Evolutionary conservation across 2,113 vertebrate species (phyloP).

Genomic region (Tragulus kanchil): DNA sequence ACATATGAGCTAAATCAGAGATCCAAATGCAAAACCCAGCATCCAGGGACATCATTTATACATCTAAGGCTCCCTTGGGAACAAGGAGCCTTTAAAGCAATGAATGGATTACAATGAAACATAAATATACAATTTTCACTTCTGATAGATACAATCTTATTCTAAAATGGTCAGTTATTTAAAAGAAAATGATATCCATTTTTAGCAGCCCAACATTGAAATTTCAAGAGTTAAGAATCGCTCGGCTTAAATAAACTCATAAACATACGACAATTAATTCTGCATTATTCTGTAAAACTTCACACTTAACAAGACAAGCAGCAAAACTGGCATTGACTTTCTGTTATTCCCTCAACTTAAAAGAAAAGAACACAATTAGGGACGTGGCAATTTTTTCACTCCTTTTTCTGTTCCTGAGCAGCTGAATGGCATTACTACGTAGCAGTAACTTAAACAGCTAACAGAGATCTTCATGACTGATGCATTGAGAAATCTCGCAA

Average conservation of each 20-base stretch:
- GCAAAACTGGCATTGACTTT: slow-evolving; percentile 42
- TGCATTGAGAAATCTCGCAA: background rate
- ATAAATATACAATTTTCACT: slow-evolving; percentile 63
- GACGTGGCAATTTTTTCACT: slow-evolving; percentile 11
- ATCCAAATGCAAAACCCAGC: slow-evolving; percentile 54
- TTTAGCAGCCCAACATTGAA: slow-evolving; percentile 65
- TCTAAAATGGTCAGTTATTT: slow-evolving; percentile 54
- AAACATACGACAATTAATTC: slow-evolving; percentile 75
- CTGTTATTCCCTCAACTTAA: slow-evolving; percentile 26
- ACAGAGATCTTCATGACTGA: background rate
- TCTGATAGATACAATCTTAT: slow-evolving; percentile 67
- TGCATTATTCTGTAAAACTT: slow-evolving; percentile 64
- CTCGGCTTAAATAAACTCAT: slow-evolving; percentile 54
- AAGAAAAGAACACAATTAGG: slow-evolving; percentile 52
- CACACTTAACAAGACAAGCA: background rate
- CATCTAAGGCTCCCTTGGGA: slow-evolving; percentile 52
- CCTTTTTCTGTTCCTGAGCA: background rate
- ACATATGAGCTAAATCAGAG: slow-evolving; percentile 38
- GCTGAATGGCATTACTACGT: background rate
- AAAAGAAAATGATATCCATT: slow-evolving; percentile 62
- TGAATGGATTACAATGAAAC: slow-evolving; percentile 57
- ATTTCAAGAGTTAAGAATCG: slow-evolving; percentile 66
- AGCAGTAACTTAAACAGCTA: background rate
- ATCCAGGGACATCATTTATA: slow-evolving; percentile 27
- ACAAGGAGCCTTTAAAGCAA: slow-evolving; percentile 60